A percentile compares a stretch with the other conserved stretches of the same genome.
phyloP scores from a whole-genome alignment of 2,113 vertebrate species.

The Ellobius talpinus region DNA sequence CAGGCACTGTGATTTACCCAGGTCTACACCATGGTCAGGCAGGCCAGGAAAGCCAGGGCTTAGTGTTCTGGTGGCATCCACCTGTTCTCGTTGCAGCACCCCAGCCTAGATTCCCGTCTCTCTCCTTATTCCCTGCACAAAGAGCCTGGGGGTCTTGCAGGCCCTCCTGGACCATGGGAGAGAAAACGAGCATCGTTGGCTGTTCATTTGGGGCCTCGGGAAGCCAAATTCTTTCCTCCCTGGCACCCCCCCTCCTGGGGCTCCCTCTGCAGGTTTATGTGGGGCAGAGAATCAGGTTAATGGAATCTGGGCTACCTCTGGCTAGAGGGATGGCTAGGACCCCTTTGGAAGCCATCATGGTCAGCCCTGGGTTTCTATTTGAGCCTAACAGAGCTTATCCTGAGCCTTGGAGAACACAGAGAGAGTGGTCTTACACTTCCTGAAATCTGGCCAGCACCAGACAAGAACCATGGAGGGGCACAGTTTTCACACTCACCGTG shows the following conservation, averaged over 20 bases:
- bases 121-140: neutral
- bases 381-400: neutral
- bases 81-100: neutral
- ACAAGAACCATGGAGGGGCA: fast-evolving
- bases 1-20: neutral
- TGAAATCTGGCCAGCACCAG: neutral
- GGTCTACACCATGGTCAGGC: neutral
- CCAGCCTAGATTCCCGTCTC: neutral
- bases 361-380: constrained; percentile 36
- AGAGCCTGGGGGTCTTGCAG: constrained; percentile 52
- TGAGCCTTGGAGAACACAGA: neutral
- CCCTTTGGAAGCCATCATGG: constrained; percentile 33
- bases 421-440: neutral
- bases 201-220: constrained; percentile 52
- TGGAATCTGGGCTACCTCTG: constrained; percentile 79
- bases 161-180: constrained; percentile 27
- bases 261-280: constrained; percentile 79
- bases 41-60: fast-evolving
- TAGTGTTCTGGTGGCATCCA: neutral
- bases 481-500: neutral
- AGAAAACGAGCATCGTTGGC: neutral
- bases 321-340: constrained; percentile 25
- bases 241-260: neutral
- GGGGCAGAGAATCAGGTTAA: constrained; percentile 84
- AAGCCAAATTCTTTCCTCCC: constrained; percentile 50